Base-by-base conservation (phyloP, 2,113 vertebrate genomes). In the Bos indicus region DNA sequence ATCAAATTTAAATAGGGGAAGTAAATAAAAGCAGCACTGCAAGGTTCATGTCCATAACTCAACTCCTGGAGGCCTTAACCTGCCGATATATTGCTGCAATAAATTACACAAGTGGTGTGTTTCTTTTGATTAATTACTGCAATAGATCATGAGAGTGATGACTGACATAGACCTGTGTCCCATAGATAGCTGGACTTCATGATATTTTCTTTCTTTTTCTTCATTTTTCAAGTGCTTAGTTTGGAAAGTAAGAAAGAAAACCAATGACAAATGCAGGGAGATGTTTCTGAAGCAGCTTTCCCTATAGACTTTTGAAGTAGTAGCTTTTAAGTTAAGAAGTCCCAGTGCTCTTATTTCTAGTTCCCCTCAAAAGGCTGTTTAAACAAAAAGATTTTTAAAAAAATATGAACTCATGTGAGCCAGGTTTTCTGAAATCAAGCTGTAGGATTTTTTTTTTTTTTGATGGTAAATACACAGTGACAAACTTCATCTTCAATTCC, bases 131-230 rank as follows among this genome's bases (percentile, higher is more conserved):
- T 97, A 97, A 97, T 95, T 88, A 28, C 81, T 85, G 25, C 36
- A 94, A 88, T 97, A 95, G 93, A 96, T 98, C 93, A 94, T 54
- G 64, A 81, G 52, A 6, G 0, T 57, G 86, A 91, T 97, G 96
- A 97, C 88, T 95, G 98, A 96, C 97, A 97, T 91, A 91, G 96
- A 93, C 93, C 86, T 92, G 82, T 95, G 95, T 97, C 48, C 82
- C 48, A 60, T 5, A 93, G 94, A 97, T 97, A 97, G 92, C 84
- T 92, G n/a, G 48, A 59, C 81, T 98, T 92, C 46, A 10, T 0
- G 3, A 46, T 97, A 62, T 77, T 97, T 96, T 95, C 95, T 97
- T 97, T 97, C 82, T 93, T 71, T 95, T 59, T 93, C 67, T 7
- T 95, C 81, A 90, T 95, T 94, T 98, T 98, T 94, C 83, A 96